Evolutionary conservation across 1,140 invertebrate species (phyloP).

Genomic region (Whitmania pigra): DNA sequence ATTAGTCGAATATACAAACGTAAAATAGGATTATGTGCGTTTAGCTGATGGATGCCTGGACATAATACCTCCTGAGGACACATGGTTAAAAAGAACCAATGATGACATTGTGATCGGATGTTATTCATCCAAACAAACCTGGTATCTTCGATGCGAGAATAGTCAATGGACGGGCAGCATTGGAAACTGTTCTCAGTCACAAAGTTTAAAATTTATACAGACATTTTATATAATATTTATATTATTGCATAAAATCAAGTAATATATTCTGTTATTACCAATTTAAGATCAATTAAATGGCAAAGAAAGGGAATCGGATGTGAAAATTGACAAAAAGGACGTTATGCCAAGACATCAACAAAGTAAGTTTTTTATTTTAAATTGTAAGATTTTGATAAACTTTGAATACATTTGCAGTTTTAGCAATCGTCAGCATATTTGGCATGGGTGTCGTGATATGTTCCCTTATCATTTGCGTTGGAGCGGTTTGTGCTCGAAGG

Average conservation of each 20-base stretch:
- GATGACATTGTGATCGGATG: slow-evolving; percentile 16
- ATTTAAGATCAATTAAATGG: too few species aligned
- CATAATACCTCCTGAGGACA: slow-evolving; percentile 13
- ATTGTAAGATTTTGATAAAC: too few species aligned
- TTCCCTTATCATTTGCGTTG: not conserved
- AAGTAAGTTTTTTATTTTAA: not conserved
- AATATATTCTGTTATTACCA: too few species aligned
- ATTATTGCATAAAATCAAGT: too few species aligned
- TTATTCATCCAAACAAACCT: slow-evolving; percentile 1
- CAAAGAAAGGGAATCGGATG: too few species aligned
- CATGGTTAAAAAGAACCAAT: slow-evolving; percentile 4
- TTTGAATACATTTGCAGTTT: too few species aligned
- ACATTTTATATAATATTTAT: too few species aligned
- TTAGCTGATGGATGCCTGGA: slow-evolving; percentile 9
- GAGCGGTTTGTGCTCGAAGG: not conserved
- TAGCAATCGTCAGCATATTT: not conserved
- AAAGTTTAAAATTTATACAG: not conserved
- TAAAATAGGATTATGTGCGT: too few species aligned
- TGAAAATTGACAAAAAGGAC: not conserved
- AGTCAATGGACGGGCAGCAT: slow-evolving; percentile 3
- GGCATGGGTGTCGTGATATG: not conserved
- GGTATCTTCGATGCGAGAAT: slow-evolving; percentile 5
- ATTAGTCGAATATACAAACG: too few species aligned
- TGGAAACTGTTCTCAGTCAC: slow-evolving; percentile 11
- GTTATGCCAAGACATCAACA: not conserved